phyloP scores from a whole-genome alignment of 1,140 invertebrate genomes.

The Marisa cornuarietis region DNA sequence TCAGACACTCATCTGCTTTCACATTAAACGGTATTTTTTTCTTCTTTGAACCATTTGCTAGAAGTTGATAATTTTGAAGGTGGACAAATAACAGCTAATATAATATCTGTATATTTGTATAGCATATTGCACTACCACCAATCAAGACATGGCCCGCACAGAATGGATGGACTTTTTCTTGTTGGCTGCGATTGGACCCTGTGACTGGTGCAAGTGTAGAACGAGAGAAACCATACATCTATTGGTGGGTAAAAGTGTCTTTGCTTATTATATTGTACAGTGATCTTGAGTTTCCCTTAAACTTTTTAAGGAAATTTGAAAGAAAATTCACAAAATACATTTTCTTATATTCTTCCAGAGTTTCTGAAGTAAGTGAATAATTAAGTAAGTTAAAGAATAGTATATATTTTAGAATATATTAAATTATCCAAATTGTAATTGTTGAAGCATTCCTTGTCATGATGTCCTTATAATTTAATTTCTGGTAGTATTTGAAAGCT shows the following conservation, averaged over 20 bases:
- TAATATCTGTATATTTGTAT: slow-evolving; percentile 38
- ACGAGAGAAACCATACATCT: slow-evolving; percentile 97
- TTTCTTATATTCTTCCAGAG: too few relatives aligned
- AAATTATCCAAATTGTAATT: too few relatives aligned
- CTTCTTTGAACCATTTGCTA: not conserved
- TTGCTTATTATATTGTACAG: not conserved
- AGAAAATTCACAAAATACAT: too few relatives aligned
- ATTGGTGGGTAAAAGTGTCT: slow-evolving; percentile 78
- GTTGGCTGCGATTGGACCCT: slow-evolving; percentile 98
- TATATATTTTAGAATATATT: too few relatives aligned
- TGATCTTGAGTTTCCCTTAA: not conserved
- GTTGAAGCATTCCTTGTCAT: too few relatives aligned
- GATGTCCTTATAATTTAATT: too few relatives aligned
- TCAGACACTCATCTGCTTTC: too few relatives aligned
- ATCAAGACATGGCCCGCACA: slow-evolving; percentile 97
- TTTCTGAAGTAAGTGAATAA: too few relatives aligned
- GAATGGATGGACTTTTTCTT: slow-evolving; percentile 98
- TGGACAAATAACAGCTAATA: not conserved
- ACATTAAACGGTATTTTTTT: not conserved
- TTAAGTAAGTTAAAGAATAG: too few relatives aligned
- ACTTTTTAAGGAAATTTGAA: too few relatives aligned
- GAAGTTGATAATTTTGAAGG: not conserved
- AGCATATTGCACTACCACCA: slow-evolving; percentile 96
- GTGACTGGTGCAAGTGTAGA: slow-evolving; percentile 99
- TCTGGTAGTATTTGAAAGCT: too few relatives aligned